Evolutionary conservation across 2,113 vertebrate genomes (phyloP).

Genomic region (Furnarius figulus): DNA sequence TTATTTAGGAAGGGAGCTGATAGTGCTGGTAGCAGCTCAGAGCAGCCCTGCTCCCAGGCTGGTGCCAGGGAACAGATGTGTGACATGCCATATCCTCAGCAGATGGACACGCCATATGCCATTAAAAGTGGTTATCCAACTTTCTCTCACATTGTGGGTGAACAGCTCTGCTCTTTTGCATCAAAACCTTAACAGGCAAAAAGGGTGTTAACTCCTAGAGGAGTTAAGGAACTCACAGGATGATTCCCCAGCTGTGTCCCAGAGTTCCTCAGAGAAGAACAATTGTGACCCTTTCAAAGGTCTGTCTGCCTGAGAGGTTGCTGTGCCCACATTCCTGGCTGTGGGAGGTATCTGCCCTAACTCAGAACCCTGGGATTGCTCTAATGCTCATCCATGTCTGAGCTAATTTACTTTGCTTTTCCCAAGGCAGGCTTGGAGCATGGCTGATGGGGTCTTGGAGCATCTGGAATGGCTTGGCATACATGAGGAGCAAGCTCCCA

Average conservation of each 20-base stretch:
- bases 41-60: neutral
- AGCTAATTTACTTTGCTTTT: neutral
- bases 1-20: neutral
- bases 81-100: neutral
- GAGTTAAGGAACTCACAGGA: neutral
- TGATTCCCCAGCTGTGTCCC: neutral
- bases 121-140: neutral
- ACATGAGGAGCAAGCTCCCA: neutral
- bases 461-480: neutral
- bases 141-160: neutral
- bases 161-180: neutral
- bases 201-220: neutral
- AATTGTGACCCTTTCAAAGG: neutral
- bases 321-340: fast-evolving
- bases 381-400: neutral
- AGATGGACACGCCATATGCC: constrained; percentile 25
- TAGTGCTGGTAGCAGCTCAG: neutral
- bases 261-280: neutral
- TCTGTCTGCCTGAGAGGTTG: neutral
- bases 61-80: constrained; percentile 29
- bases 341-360: neutral
- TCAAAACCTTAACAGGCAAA: neutral
- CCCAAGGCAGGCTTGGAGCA: neutral
- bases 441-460: fast-evolving
- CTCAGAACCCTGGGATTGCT: neutral